These are phyloP conservation scores for Melangyna quadrimaculata DNA, from an alignment of 2,888 invertebrate genomes.

Conservation along the genomic window DNA sequence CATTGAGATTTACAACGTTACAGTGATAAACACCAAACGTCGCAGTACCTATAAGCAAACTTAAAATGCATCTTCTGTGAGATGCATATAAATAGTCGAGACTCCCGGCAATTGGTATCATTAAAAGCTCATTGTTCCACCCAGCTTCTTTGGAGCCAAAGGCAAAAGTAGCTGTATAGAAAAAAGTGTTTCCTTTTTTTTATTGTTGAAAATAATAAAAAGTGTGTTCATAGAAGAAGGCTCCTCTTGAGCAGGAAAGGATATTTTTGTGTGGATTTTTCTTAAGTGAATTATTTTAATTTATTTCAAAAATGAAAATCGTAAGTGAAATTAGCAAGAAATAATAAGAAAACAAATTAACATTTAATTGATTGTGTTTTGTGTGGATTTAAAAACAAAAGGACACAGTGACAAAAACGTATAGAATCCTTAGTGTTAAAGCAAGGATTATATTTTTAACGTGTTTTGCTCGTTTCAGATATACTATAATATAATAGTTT, in stretches of 20 bases:
- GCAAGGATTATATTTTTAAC: too few relatives aligned
- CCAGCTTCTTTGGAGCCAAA: constrained; percentile 69
- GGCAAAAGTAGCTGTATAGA: constrained; percentile 48
- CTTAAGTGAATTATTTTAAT: constrained; percentile 4
- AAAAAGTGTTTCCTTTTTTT: constrained; percentile 20
- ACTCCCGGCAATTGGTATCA: constrained; percentile 80
- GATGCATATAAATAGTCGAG: constrained; percentile 80
- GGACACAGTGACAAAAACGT: neutral
- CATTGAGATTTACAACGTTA: constrained; percentile 51
- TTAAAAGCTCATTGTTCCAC: constrained; percentile 80
- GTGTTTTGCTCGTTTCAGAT: too few relatives aligned
- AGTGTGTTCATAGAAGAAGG: constrained; percentile 10
- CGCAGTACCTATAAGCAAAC: constrained; percentile 39
- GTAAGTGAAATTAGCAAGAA: constrained; percentile 47
- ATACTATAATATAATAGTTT: too few relatives aligned
- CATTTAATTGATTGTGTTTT: neutral
- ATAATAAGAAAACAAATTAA: neutral
- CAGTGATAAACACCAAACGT: constrained; percentile 47
- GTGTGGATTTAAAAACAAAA: neutral
- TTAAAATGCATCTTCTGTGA: constrained; percentile 73
- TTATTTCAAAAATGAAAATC: constrained; percentile 63
- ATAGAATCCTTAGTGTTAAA: too few relatives aligned
- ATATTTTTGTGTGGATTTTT: constrained; percentile 36
- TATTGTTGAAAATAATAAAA: neutral
- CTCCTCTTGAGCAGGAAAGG: constrained; percentile 36